Evolutionary conservation across 2,113 vertebrate species (phyloP), one percentile per base, ranked within the genome.

Genomic region (Anhinga anhinga): DNA sequence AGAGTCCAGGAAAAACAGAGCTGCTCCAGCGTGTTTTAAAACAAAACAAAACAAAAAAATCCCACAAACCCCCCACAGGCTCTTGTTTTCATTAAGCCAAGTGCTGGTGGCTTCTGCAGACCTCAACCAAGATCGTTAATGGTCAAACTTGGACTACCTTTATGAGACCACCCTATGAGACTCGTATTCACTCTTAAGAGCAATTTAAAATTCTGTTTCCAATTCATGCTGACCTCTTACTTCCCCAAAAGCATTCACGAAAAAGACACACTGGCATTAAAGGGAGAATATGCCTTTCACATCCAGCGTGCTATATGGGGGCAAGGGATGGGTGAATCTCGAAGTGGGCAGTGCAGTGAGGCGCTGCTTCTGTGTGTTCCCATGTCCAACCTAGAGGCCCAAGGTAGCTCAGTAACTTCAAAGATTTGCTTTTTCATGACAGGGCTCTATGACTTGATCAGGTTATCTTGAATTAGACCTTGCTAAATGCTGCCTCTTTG

Each of bases 1-100:
- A 82, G 50, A 70, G 53, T 63, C 59, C 87, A 90, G 84, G 78
- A 74, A 94, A 96, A 96, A 87, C 58, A 95, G 81, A 88, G 66
- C 53, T 67, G 70, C 6, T 90, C 59, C 55, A 83, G 50, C 2
- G 2, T 66, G 70, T 52, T 91, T 84, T 65, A 96, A 92, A 92
- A 80, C 58, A 82, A 95, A 95, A 74, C 32, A 82, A 95, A 95
- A 74, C 32, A 85, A 94, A 92, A 63, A 27, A 66, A 86, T 34
- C 44, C 91, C 83, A 85, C 74, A 90, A 79, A 13, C 7, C 19
- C 32, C 47, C 49, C 49, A 45, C 65, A 80, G 59, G 45, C 53
- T 85, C 81, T 90, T 93, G 62, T 77, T 96, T 95, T 89, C 78
- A 91, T 55, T 82, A 95, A 72, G 70, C 70, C n/a, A 87, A 94